Evolutionary conservation across 1,140 invertebrate genomes (phyloP), one percentile per base, ranked within the genome.

Genomic region (Sitobion miscanthi): DNA sequence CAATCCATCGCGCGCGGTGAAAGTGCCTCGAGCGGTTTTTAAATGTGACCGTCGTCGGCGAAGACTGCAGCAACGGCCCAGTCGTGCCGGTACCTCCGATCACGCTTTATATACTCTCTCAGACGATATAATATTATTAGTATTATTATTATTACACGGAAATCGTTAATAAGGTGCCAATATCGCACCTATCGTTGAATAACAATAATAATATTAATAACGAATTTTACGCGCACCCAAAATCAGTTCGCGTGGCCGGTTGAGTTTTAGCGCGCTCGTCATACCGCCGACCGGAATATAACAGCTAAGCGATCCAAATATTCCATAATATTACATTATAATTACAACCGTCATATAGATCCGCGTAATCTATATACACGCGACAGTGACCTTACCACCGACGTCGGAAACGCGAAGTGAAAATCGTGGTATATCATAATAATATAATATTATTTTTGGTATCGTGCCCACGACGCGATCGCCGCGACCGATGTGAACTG

Each of bases 1-100:
- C 30, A n/a, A n/a, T 86, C 49, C n/a, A 52, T 38, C 47, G 83
- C 86, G 86, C 35, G n/a, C 88, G 38, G 88, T 89, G 88, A 89
- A 89, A 89, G 88, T 89, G 49, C 52, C 21, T 5, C 35, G 21
- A 35, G 88, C 88, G 88, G 35, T 86, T 89, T 89, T 54, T 38
- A 38, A 89, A 57, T 57, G 8, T 52, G 35, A 89, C 35, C 49
- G 88, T 38, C 35, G 23, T 35, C 88, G 49, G 88, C n/a, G 4
- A 89, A 57, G 88, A 89, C 88, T 38, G 52, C 88, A 49, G 52
- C 88, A 49, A n/a, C 87, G 35, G 49, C 21, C 47, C 86, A 88
- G 87, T 54, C 49, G 87, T 54, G 52, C 87, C 87, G 87, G 87
- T 57, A 57, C 49, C 49, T 8, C 35, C 21, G 52, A 89, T 89